Evolutionary conservation across 1,140 invertebrate genomes (phyloP).

Genomic region (Rhyacophila brunnea): DNA sequence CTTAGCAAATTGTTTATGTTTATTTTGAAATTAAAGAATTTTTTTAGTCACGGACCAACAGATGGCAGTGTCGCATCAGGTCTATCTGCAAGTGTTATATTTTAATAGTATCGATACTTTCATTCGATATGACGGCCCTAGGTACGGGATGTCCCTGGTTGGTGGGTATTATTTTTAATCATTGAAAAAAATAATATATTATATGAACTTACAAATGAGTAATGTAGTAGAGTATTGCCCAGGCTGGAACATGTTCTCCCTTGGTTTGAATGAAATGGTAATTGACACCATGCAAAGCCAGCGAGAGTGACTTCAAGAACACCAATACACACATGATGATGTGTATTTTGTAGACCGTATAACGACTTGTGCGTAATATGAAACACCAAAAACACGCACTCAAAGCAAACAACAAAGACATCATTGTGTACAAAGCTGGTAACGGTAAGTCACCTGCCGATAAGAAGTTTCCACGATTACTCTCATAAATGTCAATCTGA

Average conservation of each 20-base stretch:
- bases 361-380: constrained; percentile 80
- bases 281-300: constrained; percentile 95
- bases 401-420: constrained; percentile 87
- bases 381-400: constrained; percentile 91
- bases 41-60: no score
- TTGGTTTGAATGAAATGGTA: constrained; percentile 94
- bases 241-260: constrained; percentile 92
- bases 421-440: constrained; percentile 87
- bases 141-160: no score
- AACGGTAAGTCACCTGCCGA: constrained; percentile 98
- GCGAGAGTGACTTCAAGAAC: constrained; percentile 87
- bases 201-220: constrained; percentile 92
- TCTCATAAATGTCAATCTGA: constrained; percentile 82
- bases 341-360: constrained; percentile 93
- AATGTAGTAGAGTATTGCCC: constrained; percentile 96
- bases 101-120: no score
- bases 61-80: no score
- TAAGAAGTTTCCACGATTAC: constrained; percentile 84
- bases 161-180: no score
- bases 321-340: constrained; percentile 95
- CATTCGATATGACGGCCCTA: no score
- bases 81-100: no score
- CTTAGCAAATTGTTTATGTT: no score
- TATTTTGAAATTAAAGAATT: no score
- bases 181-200: no score